Conservation (phyloP, 2,113 vertebrate species). For the Pardalotus punctatus region DNA sequence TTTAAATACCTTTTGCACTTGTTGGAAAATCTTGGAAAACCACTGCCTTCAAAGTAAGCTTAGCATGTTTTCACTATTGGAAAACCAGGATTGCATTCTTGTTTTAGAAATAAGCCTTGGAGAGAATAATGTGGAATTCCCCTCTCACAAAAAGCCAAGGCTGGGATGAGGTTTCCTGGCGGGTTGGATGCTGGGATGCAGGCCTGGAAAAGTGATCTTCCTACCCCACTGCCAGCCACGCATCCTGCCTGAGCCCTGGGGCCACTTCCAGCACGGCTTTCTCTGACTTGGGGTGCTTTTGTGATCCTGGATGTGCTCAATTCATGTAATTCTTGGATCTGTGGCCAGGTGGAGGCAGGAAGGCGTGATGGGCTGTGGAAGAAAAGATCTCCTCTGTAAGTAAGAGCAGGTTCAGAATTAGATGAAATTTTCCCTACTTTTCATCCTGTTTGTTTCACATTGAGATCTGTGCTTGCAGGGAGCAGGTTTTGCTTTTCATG, state of each 20-base stretch:
- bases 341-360: neutral
- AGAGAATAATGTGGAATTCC: neutral
- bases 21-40: neutral
- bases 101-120: neutral
- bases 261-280: neutral
- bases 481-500: neutral
- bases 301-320: neutral
- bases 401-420: neutral
- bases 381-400: neutral
- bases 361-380: neutral
- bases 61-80: neutral
- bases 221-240: rapidly evolving
- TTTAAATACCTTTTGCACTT: neutral
- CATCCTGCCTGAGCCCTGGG: neutral
- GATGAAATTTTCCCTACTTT: neutral
- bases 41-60: neutral
- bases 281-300: neutral
- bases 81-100: neutral
- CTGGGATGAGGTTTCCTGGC: neutral
- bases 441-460: neutral
- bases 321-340: no score
- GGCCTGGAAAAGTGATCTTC: neutral
- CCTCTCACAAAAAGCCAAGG: neutral
- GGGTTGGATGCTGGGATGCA: neutral
- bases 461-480: neutral